Evolutionary conservation across 2,113 vertebrate genomes (phyloP), one percentile per base, ranked within the genome.

Genomic region (Ardeotis arabs): DNA sequence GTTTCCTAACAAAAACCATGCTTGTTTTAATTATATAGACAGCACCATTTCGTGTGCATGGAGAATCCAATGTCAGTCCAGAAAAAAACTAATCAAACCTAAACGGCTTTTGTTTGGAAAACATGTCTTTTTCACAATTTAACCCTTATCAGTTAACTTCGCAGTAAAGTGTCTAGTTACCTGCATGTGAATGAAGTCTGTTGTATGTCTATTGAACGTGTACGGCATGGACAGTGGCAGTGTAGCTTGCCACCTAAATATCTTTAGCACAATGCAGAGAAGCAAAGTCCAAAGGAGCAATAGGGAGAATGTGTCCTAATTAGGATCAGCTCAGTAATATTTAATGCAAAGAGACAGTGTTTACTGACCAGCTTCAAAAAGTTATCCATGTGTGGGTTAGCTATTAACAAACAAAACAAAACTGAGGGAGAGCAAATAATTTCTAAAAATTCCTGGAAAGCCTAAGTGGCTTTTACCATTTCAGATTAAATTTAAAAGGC

Each of bases 101-200:
- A 78, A 90, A 89, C 50, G 93, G 59, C 41, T 84, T 76, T 80
- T 84, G 45, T 68, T 78, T 45, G 47, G 73, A 75, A 95, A 96
- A 62, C 1, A 31, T 1, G 4, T 18, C 25, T 35, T 7, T 33
- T 90, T 92, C 31, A 87, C 53, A 66, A 17, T 78, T 53, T 76
- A 62, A 67, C 15, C 18, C 16, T n/a, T 90, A 55, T 25, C 63
- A 10, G 28, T 70, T 86, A 74, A 86, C 45, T 79, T 33, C 18
- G 10, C 5, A 9, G 59, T 72, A 60, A 59, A 64, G 14, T 68
- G 35, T 66, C 28, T 47, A n/a, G 62, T 66, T 58, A 88, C 37
- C 50, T 58, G 55, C 14, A 66, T 6, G 14, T 67, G 33, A 89
- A 81, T 18, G 15, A 76, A 66, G 28, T 47, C 56, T 79, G 14